Percentiles rank a stretch among this genome's conserved stretches.
phyloP scores from a whole-genome alignment of 2,113 vertebrate species.

The Crotalus helleri region DNA sequence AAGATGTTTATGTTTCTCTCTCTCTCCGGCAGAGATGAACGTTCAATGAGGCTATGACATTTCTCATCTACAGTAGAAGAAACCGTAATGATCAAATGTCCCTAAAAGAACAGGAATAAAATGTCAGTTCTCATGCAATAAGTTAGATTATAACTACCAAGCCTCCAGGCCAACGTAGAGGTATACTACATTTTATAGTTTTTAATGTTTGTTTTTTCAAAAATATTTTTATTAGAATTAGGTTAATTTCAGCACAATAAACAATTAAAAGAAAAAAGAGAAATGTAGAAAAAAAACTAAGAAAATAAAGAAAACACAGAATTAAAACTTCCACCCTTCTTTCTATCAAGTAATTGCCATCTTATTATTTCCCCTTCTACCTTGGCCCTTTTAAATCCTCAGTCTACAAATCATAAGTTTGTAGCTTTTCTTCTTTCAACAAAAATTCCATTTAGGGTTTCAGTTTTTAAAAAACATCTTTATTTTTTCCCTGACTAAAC shows the following conservation, averaged over 20 bases:
- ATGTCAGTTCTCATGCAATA: neutral
- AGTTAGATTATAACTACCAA: neutral
- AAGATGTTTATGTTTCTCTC: neutral
- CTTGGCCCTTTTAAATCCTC: neutral
- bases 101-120: neutral
- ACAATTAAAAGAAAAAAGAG: neutral
- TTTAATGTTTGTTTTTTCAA: neutral
- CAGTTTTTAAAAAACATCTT: neutral
- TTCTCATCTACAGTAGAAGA: neutral
- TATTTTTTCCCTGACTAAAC: neutral
- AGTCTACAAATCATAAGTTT: neutral
- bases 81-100: neutral
- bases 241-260: neutral
- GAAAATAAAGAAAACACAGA: neutral
- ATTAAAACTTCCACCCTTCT: neutral
- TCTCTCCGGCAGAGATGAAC: neutral
- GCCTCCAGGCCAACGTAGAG: neutral
- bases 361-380: neutral
- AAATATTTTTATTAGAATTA: neutral
- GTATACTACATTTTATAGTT: neutral
- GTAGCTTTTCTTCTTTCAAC: neutral
- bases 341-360: neutral
- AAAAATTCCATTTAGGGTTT: neutral
- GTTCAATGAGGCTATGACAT: neutral
- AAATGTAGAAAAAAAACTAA: neutral